Evolutionary conservation across 2,113 vertebrate genomes (phyloP).

Genomic region (Cottus gobio): DNA sequence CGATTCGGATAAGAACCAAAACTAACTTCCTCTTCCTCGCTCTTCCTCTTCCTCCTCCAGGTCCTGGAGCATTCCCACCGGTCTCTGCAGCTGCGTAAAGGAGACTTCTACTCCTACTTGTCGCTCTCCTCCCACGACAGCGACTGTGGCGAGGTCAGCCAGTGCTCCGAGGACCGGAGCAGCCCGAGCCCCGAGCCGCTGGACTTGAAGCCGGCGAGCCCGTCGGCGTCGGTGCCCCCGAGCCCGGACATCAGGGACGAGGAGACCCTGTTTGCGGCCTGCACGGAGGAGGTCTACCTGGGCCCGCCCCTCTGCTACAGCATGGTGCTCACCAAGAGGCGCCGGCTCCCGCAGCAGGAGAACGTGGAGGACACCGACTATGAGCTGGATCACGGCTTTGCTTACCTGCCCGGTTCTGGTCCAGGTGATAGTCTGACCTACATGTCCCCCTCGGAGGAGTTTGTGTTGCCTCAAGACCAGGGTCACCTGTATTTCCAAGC

Average conservation of each 20-base stretch:
- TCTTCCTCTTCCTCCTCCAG: not conserved
- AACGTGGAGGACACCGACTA: not conserved
- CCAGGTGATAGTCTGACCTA: not conserved
- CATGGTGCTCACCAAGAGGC: slow-evolving; percentile 69
- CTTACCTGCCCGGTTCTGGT: not conserved
- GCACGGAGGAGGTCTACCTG: slow-evolving; percentile 87
- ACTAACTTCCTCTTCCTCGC: not conserved
- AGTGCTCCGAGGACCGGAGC: slow-evolving; percentile 88
- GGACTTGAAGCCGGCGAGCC: too few species aligned
- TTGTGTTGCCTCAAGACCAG: not conserved
- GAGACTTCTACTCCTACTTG: slow-evolving; percentile 98
- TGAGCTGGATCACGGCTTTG: not conserved
- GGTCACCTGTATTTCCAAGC: slow-evolving; percentile 26
- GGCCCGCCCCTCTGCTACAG: slow-evolving; percentile 84
- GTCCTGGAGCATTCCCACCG: slow-evolving; percentile 93
- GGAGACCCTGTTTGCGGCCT: slow-evolving; percentile 91
- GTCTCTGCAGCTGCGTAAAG: slow-evolving; percentile 91
- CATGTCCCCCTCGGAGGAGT: slow-evolving; percentile 14
- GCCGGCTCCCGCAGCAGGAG: not conserved
- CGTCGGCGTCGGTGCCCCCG: too few species aligned
- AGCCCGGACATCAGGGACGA: slow-evolving; percentile 87
- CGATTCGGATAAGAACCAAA: not conserved
- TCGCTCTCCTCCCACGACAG: slow-evolving; percentile 99
- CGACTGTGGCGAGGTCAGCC: slow-evolving; percentile 96
- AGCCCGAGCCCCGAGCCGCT: slow-evolving; percentile 50